phyloP scores from a whole-genome alignment of 2,113 vertebrate genomes.

The Camelus dromedarius region DNA sequence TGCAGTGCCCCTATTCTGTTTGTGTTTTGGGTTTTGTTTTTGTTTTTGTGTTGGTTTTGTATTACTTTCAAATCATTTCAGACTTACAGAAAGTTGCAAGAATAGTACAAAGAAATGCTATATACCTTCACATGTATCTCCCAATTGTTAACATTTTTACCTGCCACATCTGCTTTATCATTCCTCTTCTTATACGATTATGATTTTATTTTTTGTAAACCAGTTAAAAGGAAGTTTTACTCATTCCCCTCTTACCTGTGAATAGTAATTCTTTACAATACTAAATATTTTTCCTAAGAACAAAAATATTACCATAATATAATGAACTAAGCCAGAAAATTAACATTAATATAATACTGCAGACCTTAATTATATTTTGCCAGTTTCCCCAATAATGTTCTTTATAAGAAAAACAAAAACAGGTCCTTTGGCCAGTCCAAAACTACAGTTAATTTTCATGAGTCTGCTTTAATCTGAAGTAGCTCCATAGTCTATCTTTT shows the following conservation, averaged over 20 bases:
- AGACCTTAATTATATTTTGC: neutral
- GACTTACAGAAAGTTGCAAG: neutral
- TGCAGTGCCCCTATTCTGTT: neutral
- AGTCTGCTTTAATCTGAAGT: conserved; percentile 23
- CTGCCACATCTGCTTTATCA: neutral
- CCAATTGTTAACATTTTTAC: neutral
- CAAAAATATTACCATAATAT: neutral
- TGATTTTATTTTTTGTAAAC: neutral
- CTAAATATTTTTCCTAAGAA: neutral
- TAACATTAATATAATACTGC: neutral
- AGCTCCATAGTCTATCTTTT: neutral
- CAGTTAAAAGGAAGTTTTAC: neutral
- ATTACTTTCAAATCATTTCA: conserved; percentile 54
- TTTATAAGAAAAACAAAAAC: neutral
- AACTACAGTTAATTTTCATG: conserved; percentile 6
- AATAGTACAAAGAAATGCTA: neutral
- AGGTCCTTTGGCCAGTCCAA: neutral
- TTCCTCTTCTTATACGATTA: neutral
- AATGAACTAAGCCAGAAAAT: neutral
- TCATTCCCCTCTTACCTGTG: neutral
- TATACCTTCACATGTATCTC: neutral
- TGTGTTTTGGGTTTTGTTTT: neutral
- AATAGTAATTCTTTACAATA: neutral
- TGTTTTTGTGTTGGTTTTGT: neutral
- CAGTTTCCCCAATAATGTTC: neutral